These are phyloP conservation scores for Orchesellides sinensis DNA, from an alignment of 2,888 invertebrate genomes.

Conservation along the genomic window DNA sequence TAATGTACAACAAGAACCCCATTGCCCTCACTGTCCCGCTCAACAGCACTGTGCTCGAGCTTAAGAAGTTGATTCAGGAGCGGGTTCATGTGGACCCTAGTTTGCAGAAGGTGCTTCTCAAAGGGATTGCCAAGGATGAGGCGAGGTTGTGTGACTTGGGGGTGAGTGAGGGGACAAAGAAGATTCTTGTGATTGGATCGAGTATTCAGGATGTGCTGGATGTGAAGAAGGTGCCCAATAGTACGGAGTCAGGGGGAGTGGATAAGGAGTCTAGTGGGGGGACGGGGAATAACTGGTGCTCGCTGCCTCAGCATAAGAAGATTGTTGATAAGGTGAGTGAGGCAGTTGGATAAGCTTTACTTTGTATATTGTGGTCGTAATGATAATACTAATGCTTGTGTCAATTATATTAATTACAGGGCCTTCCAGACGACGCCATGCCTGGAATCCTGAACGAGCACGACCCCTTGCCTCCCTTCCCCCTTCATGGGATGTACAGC, in stretches of 20 bases:
- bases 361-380: too few species aligned
- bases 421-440: constrained; percentile 92
- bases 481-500: constrained; percentile 93
- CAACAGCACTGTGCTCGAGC: constrained; percentile 59
- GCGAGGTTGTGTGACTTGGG: constrained; percentile 88
- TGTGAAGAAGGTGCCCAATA: constrained; percentile 80
- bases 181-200: constrained; percentile 91
- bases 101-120: constrained; percentile 93
- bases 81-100: constrained; percentile 83
- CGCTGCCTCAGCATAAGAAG: constrained; percentile 68
- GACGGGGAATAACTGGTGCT: constrained; percentile 69
- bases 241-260: constrained; percentile 75
- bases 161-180: constrained; percentile 88
- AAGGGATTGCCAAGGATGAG: constrained; percentile 91
- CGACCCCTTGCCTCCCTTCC: constrained; percentile 89
- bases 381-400: too few species aligned
- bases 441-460: constrained; percentile 89
- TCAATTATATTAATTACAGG: constrained; percentile 78
- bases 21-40: constrained; percentile 63
- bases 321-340: constrained; percentile 69
- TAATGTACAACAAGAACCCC: constrained; percentile 71
- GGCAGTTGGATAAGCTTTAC: too few species aligned
- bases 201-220: constrained; percentile 91
- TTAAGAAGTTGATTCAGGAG: constrained; percentile 65
- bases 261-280: neutral